Percentiles rank a stretch among this genome's conserved stretches.
phyloP scores from a whole-genome alignment of 2,113 vertebrate species.

The Sander vitreus region DNA sequence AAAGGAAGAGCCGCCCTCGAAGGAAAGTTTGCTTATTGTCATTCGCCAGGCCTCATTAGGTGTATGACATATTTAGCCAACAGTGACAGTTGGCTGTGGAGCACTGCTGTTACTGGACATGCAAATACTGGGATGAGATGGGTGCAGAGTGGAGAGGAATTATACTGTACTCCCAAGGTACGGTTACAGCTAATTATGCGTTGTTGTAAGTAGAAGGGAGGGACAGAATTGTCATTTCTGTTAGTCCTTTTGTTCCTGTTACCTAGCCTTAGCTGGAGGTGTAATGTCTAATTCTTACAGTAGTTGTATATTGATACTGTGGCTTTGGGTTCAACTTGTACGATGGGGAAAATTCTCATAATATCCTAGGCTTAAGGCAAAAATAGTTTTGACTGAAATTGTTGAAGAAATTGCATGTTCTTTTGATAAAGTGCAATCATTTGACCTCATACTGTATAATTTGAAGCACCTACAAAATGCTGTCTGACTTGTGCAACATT shows the following conservation, averaged over 20 bases:
- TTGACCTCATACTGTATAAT: background rate
- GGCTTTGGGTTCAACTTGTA: background rate
- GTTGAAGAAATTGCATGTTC: background rate
- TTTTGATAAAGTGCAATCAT: background rate
- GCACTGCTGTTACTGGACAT: slow-evolving; percentile 8
- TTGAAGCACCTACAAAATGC: background rate
- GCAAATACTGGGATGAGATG: slow-evolving; percentile 19
- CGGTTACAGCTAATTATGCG: slow-evolving; percentile 1
- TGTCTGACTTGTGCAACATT: background rate
- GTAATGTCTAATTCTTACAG: background rate
- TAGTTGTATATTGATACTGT: background rate
- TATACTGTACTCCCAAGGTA: background rate
- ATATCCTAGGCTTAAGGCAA: too few species aligned
- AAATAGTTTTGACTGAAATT: background rate
- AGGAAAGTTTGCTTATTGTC: slow-evolving; percentile 67
- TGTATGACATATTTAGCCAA: slow-evolving; percentile 59
- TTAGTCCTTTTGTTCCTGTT: background rate
- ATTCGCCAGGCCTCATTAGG: slow-evolving; percentile 54
- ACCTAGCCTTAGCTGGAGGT: background rate
- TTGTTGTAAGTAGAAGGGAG: background rate
- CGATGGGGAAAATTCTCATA: background rate
- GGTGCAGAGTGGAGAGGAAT: slow-evolving; percentile 7
- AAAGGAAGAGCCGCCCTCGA: slow-evolving; percentile 47
- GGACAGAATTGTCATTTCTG: background rate
- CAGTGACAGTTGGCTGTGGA: slow-evolving; percentile 44